Base-by-base conservation (phyloP, 2,113 vertebrate species). In the Austrofundulus limnaeus region DNA sequence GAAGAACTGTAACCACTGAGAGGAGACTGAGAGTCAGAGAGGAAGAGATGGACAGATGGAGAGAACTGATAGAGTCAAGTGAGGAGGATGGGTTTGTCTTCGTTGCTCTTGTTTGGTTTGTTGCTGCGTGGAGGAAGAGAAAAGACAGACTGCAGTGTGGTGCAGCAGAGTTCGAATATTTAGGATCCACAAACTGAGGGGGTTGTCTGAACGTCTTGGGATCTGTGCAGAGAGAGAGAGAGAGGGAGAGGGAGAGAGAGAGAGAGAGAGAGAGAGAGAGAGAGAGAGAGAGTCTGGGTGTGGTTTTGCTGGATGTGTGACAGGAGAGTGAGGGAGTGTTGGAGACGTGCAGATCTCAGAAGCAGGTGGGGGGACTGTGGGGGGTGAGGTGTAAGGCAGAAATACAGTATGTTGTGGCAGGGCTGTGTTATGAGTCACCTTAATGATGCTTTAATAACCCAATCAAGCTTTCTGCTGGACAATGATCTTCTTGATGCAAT, bases 351-450 rank as follows among this genome's bases (percentile, higher is more conserved):
- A 80, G 71, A 80, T 73, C 73, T 64, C 64, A 75, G 61, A 79
- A 84, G 81, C 87, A 90, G 89, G 87, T 88, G 87, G 83, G 61
- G 61, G 56, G 80, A 85, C 85, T 79, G 86, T 80, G 84, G 86
- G 89, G 61, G 81, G 76, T 53, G 59, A 68, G 41, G 61, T 46
- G 66, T 66, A 24, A 48, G 62, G 50, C 23, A 31, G 43, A 51
- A 43, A 66, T 67, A 67, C 3, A 28, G 7, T 4, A 34, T 34
- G 31, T 34, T 34, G 31, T 34, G 31, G 31, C 31, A 34, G 31
- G 31, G 38, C 55, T 51, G 64, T 72, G 46, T 53, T 58, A 74
- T 71, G 46, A 73, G 77, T 54, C 38, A 72, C 75, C 67, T 67
- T 74, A 57, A 71, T 71, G 66, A 39, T 57, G 66, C 64, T 61